Evolutionary conservation across 1,140 invertebrate species (phyloP).

Genomic region (Calliopsis andreniformis): DNA sequence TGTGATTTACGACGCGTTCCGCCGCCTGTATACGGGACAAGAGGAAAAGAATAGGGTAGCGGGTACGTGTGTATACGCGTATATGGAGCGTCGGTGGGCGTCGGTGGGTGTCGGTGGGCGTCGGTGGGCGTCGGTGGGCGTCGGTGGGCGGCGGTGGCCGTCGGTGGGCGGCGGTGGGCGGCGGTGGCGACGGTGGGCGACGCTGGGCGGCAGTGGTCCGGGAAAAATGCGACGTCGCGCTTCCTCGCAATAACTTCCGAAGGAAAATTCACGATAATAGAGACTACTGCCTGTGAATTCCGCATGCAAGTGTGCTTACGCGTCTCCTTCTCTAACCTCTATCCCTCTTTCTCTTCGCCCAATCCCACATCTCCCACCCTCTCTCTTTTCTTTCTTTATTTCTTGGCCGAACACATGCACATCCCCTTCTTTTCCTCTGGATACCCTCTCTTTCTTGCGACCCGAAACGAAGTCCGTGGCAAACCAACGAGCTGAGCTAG

Average conservation of each 20-base stretch:
- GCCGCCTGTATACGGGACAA: slow-evolving; percentile 21
- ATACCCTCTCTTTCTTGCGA: slow-evolving; percentile 34
- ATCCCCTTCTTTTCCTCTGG: background rate
- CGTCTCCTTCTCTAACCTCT: slow-evolving; percentile 30
- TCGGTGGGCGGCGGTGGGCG: slow-evolving; percentile 16
- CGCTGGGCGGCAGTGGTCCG: slow-evolving; percentile 9
- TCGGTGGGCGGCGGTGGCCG: slow-evolving; percentile 12
- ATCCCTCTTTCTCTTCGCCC: background rate
- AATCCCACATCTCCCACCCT: background rate
- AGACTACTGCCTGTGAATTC: slow-evolving; percentile 68
- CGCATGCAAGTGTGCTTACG: slow-evolving; percentile 63
- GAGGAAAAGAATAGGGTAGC: background rate
- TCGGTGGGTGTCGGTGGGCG: slow-evolving; percentile 15
- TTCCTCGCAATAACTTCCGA: slow-evolving; percentile 68
- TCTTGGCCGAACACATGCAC: slow-evolving; percentile 34
- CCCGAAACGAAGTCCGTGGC: slow-evolving; percentile 39
- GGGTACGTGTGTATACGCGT: background rate
- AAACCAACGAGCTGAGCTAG: slow-evolving; percentile 72
- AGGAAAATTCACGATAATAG: slow-evolving; percentile 74
- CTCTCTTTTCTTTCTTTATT: slow-evolving; percentile 10
- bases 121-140: slow-evolving; percentile 13
- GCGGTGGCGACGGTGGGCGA: too few species aligned
- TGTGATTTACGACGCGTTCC: slow-evolving; percentile 62
- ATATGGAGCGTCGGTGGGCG: slow-evolving; percentile 14
- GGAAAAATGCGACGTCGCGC: slow-evolving; percentile 66